Conservation (phyloP, 2,797 vertebrate species). For the Myotis planiceps region DNA sequence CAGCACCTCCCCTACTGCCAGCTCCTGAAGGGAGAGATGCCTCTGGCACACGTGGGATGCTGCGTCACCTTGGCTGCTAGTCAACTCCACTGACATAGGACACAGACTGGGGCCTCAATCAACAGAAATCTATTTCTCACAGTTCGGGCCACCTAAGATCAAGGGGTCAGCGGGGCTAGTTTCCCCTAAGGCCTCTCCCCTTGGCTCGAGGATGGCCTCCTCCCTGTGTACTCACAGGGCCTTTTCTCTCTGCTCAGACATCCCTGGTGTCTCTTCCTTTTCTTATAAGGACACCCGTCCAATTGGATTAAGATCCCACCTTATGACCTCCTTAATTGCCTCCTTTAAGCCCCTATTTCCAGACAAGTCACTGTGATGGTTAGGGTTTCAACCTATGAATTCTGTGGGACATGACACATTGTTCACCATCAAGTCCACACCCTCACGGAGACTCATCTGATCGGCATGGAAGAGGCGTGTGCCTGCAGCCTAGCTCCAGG, state of each 20-base stretch:
- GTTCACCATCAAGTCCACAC: background rate
- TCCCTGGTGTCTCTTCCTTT: background rate
- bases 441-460: background rate
- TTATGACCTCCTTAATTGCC: background rate
- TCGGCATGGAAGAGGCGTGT: accelerated
- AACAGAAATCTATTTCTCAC: too few relatives aligned
- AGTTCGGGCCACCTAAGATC: background rate
- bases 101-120: background rate
- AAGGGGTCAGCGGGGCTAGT: background rate
- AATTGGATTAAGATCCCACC: background rate
- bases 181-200: background rate
- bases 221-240: background rate
- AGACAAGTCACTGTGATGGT: background rate
- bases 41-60: background rate
- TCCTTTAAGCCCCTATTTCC: background rate
- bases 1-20: background rate
- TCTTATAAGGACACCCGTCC: background rate
- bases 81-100: background rate
- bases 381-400: background rate
- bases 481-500: background rate
- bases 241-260: background rate
- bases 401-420: background rate
- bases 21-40: background rate
- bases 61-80: too few relatives aligned
- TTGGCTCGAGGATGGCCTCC: too few relatives aligned